phyloP scores from a whole-genome alignment of 1,140 invertebrate species.

The Platorchestia sp. region DNA sequence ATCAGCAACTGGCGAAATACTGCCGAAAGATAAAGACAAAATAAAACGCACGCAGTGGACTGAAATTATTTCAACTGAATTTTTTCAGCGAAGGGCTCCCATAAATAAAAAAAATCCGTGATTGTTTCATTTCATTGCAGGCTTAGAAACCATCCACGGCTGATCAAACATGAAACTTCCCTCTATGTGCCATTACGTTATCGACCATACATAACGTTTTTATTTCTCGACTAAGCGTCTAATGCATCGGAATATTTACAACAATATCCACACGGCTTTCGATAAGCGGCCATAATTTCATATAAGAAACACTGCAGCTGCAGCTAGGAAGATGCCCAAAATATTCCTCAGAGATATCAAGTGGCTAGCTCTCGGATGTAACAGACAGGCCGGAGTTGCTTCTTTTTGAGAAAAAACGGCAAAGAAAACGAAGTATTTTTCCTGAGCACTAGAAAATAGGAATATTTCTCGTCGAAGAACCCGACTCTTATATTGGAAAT shows the following conservation, averaged over 20 bases:
- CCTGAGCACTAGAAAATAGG: not conserved
- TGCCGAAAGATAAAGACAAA: too few relatives aligned
- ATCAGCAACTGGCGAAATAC: too few relatives aligned
- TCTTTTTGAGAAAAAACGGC: not conserved
- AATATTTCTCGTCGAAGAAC: not conserved
- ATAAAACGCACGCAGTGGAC: too few relatives aligned
- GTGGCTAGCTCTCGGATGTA: not conserved
- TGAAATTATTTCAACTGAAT: too few relatives aligned
- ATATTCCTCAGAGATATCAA: not conserved
- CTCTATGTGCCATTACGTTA: too few relatives aligned
- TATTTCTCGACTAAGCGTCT: not conserved
- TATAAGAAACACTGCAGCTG: not conserved
- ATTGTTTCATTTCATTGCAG: too few relatives aligned
- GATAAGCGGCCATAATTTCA: not conserved
- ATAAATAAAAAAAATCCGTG: too few relatives aligned
- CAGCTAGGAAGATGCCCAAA: not conserved
- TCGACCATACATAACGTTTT: not conserved
- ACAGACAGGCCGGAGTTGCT: not conserved
- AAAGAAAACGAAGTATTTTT: not conserved
- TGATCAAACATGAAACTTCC: too few relatives aligned
- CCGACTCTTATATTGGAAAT: conserved; percentile 1
- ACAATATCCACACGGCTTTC: not conserved
- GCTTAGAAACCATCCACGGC: too few relatives aligned
- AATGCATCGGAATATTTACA: not conserved
- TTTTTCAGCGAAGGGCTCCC: too few relatives aligned